These are phyloP conservation scores for Drosophila planitibia DNA, from an alignment of 2,888 invertebrate species.

Conservation along the genomic window DNA sequence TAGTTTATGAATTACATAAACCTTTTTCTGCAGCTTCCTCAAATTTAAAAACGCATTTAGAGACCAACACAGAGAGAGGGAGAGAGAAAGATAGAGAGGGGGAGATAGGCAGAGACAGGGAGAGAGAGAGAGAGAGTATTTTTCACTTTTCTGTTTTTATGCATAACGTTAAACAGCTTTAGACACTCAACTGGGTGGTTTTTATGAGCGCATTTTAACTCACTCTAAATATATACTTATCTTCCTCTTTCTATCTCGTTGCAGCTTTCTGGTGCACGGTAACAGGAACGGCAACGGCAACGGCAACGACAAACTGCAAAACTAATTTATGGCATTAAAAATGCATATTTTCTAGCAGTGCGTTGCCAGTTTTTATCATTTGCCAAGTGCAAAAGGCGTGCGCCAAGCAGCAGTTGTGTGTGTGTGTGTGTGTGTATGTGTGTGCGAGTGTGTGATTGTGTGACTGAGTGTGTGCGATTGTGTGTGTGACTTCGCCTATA, in stretches of 20 bases:
- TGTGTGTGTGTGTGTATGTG: slow-evolving; percentile 24
- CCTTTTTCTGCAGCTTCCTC: slow-evolving; percentile 34
- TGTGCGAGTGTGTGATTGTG: slow-evolving; percentile 9
- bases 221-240: slow-evolving; percentile 31
- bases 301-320: slow-evolving; percentile 64
- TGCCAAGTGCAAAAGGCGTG: slow-evolving; percentile 59
- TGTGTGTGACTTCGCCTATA: slow-evolving; percentile 14
- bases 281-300: slow-evolving; percentile 12
- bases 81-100: not conserved
- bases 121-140: slow-evolving; percentile 13
- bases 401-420: slow-evolving; percentile 39
- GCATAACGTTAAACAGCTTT: slow-evolving; percentile 59
- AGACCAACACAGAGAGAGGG: not conserved
- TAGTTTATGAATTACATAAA: slow-evolving; percentile 58
- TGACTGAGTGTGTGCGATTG: slow-evolving; percentile 9
- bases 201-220: slow-evolving; percentile 31
- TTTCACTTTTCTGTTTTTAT: slow-evolving; percentile 51
- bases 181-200: slow-evolving; percentile 56
- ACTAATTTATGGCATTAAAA: slow-evolving; percentile 81
- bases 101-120: not conserved
- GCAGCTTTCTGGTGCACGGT: slow-evolving; percentile 52
- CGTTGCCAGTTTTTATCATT: slow-evolving; percentile 76
- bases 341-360: slow-evolving; percentile 82
- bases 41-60: slow-evolving; percentile 60
- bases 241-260: slow-evolving; percentile 43